These are phyloP conservation scores for Pyrrhosoma nymphula DNA, from an alignment of 2,888 invertebrate species.

Conservation along the genomic window DNA sequence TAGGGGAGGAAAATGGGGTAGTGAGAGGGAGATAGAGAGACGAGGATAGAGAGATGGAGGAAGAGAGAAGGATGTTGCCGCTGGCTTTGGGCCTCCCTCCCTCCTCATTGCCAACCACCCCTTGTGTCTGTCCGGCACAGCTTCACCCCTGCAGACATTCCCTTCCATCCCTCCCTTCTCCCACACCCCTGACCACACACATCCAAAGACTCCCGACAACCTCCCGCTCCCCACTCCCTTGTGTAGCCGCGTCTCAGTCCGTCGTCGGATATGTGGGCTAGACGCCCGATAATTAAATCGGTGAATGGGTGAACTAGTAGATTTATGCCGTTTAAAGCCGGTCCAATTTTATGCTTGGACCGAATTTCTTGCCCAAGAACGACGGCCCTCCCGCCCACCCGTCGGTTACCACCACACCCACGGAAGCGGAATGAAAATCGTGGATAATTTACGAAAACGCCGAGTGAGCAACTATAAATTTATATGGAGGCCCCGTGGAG, in stretches of 20 bases:
- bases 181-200: neutral
- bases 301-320: neutral
- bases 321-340: slow-evolving; percentile 18
- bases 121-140: neutral
- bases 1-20: no score
- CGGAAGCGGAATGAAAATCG: neutral
- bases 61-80: neutral
- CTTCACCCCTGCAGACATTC: neutral
- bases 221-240: neutral
- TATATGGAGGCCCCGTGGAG: neutral
- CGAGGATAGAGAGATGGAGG: neutral
- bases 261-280: slow-evolving; percentile 5
- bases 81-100: neutral
- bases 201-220: neutral
- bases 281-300: slow-evolving; percentile 39
- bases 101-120: no score
- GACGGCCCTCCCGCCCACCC: neutral
- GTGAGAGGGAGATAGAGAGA: neutral
- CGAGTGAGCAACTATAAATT: neutral
- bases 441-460: slow-evolving; percentile 12
- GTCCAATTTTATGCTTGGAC: neutral
- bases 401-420: neutral
- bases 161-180: neutral
- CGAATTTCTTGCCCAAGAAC: neutral
- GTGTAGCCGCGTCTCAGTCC: neutral